Conservation (phyloP, 2,888 invertebrate species). For the Morinoia aosen region DNA sequence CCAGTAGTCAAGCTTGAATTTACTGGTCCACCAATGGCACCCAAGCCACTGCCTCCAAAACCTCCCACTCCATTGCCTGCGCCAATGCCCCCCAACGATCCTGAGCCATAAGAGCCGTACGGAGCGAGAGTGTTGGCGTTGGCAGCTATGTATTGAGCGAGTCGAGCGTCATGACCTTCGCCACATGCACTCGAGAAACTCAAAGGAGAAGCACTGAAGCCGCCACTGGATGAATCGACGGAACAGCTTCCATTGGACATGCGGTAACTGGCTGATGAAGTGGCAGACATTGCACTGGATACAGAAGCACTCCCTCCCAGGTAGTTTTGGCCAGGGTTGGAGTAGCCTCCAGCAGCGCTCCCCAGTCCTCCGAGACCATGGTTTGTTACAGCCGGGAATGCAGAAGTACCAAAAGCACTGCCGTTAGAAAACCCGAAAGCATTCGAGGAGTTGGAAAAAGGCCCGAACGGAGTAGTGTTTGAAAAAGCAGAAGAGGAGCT, state of each 20-base stretch:
- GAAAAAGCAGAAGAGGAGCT: conserved; percentile 33
- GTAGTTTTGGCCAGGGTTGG: not conserved
- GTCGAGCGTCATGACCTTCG: conserved; percentile 64
- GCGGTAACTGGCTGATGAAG: conserved; percentile 20
- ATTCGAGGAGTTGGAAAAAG: conserved; percentile 39
- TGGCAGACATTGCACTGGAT: not conserved
- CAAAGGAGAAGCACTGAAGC: conserved; percentile 25
- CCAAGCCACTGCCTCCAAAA: conserved; percentile 1
- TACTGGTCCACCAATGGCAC: conserved; percentile 28
- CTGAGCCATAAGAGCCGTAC: not conserved
- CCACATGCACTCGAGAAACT: conserved; percentile 55
- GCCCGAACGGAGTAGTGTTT: not conserved
- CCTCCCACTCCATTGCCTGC: not conserved
- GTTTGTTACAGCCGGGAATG: conserved; percentile 15
- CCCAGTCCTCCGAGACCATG: conserved; percentile 41
- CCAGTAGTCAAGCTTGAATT: not conserved
- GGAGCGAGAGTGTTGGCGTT: conserved; percentile 58
- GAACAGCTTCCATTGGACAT: conserved; percentile 7
- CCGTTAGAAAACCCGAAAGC: conserved; percentile 32
- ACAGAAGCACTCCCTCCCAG: conserved; percentile 37
- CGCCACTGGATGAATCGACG: conserved; percentile 30
- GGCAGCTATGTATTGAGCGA: conserved; percentile 65
- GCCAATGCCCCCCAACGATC: conserved; percentile 19
- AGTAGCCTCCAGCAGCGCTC: conserved; percentile 30
- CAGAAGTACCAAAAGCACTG: conserved; percentile 29